These are phyloP conservation scores for Actinia equina DNA, from an alignment of 64 coral and sea anemone genomes.

Conservation along the genomic window DNA sequence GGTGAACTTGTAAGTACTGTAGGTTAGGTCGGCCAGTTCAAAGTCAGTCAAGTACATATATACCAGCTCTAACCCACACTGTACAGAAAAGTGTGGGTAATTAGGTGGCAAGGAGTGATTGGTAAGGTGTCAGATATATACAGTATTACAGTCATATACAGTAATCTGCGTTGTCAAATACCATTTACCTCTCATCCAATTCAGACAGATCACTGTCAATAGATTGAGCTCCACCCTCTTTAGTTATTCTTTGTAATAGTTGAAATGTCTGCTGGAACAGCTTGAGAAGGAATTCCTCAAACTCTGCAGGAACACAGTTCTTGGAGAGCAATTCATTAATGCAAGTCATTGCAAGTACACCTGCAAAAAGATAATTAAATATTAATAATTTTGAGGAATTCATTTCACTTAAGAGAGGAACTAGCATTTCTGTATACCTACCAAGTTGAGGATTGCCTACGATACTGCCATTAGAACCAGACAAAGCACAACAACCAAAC, in stretches of 20 bases:
- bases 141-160: too few relatives aligned
- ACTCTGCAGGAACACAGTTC: conserved; percentile 96
- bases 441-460: conserved; percentile 76
- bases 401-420: background rate
- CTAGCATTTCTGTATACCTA: background rate
- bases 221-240: conserved; percentile 73
- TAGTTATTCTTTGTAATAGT: conserved; percentile 90
- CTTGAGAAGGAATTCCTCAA: conserved; percentile 93
- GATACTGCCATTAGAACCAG: conserved; percentile 58
- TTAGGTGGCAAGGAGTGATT: too few relatives aligned
- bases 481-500: conserved; percentile 93
- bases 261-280: conserved; percentile 99
- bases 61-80: too few relatives aligned
- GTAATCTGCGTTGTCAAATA: background rate
- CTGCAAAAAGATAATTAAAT: conserved; percentile 19
- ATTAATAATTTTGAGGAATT: background rate
- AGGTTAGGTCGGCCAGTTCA: too few relatives aligned
- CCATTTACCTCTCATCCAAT: conserved; percentile 74
- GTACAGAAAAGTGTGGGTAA: too few relatives aligned
- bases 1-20: too few relatives aligned
- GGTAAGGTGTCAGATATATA: too few relatives aligned
- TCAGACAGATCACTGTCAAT: conserved; percentile 80
- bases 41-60: too few relatives aligned
- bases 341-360: conserved; percentile 93
- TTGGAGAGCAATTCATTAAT: conserved; percentile 97